Conservation (phyloP, 2,797 vertebrate genomes). For the Lerista edwardsae region DNA sequence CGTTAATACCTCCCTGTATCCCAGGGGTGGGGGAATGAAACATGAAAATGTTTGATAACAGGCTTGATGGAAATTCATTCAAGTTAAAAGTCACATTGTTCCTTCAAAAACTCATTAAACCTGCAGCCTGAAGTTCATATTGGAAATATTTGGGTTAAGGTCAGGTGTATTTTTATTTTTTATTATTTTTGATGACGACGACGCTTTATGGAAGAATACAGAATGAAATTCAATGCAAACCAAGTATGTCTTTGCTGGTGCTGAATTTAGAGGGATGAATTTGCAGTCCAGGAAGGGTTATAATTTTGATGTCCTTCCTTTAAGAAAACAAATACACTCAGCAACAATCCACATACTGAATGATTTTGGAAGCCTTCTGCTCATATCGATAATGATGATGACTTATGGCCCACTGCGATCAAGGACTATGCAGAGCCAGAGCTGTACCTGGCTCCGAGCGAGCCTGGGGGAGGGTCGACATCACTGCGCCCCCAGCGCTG, state of each 20-base stretch:
- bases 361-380: slow-evolving; percentile 38
- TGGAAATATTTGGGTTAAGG: not conserved
- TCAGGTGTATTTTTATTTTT: not conserved
- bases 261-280: slow-evolving; percentile 21
- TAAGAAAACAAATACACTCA: not conserved
- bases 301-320: not conserved
- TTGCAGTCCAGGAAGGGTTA: slow-evolving; percentile 31
- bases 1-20: not conserved
- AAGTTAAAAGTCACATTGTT: no score
- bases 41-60: not conserved
- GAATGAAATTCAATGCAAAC: not conserved
- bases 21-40: not conserved
- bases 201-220: not conserved
- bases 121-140: not conserved
- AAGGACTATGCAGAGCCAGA: no score
- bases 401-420: not conserved
- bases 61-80: not conserved
- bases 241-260: not conserved
- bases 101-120: not conserved
- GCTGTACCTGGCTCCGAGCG: no score
- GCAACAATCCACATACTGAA: not conserved
- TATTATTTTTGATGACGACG: no score
- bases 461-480: no score
- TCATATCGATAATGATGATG: slow-evolving; percentile 22
- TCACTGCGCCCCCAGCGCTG: no score